Evolutionary conservation across 23 tunicate species (phyloP), one percentile per base, ranked within the genome.

Genomic region (Phallusia fumigata): DNA sequence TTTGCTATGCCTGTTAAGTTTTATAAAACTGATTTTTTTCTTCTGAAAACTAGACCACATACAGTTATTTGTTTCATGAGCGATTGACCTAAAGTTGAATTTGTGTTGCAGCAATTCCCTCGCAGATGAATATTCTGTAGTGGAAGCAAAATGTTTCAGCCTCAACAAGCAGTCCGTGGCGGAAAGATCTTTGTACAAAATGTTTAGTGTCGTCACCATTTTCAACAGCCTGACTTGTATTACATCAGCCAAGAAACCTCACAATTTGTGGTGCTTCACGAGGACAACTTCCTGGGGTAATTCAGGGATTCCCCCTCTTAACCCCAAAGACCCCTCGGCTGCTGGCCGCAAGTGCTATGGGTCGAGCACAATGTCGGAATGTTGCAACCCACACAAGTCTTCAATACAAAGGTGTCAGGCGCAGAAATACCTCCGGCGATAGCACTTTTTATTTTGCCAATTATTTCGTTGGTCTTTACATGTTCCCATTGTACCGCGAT

Each of bases 81-180:
- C 47, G 47, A 40, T 10, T 3, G 47, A 10, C 5, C 10, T 40
- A n/a, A n/a, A n/a, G n/a, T n/a, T n/a, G n/a, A n/a, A n/a, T n/a
- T n/a, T n/a, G n/a, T n/a, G n/a, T 40, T 58, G 26, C 80, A 77
- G 47, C 80, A 77, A 16, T 77, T 77, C n/a, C 80, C 80, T 1
- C 52, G 80, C 26, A 77, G 80, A 77, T 77, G 80, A 77, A 77
- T 45, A 34, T 6, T 18, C 53, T 77, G 52, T 53, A 6, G 69
- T 58, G 26, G 8, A 10, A 40, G 10, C 47, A 3, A 10, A 40
- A 40, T 3, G 5, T 3, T 3, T 10, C 47, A 40, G 47, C 47
- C 69, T 1, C 69, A 58, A 1, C 13, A 2, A 21, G 26, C 69
- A 58, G 28, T 6, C 15, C 1, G 28, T 3, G 16, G 69, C 28